These are phyloP conservation scores for Callipepla californica DNA, from an alignment of 2,113 vertebrate species.

Conservation along the genomic window DNA sequence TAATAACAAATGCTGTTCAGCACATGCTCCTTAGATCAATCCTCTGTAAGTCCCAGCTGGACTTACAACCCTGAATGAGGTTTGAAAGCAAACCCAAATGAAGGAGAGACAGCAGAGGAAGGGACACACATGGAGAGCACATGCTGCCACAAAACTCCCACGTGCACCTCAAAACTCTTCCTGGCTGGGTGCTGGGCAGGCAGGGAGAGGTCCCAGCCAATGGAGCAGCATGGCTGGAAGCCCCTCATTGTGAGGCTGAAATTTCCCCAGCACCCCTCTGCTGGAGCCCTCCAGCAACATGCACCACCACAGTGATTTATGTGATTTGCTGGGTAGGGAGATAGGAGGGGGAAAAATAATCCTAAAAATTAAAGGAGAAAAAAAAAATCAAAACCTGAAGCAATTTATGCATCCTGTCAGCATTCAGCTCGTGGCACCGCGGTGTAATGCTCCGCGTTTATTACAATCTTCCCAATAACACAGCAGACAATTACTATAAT, in stretches of 20 bases:
- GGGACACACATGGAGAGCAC: fast-evolving
- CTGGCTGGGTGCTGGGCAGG: not conserved
- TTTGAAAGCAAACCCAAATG: fast-evolving
- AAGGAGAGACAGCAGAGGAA: not conserved
- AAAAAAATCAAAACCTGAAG: not conserved
- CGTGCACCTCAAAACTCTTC: fast-evolving
- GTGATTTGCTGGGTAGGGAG: not conserved
- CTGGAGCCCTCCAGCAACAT: not conserved
- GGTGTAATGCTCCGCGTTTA: conserved; percentile 40
- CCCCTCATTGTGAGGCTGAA: not conserved
- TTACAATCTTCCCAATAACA: conserved; percentile 75
- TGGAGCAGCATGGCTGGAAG: not conserved
- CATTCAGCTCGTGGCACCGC: not conserved
- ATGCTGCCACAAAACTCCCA: not conserved
- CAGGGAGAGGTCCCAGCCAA: not conserved
- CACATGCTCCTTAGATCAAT: not conserved
- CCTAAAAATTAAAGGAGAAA: not conserved
- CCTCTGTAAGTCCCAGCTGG: not conserved
- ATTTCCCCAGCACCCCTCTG: not conserved
- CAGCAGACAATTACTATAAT: conserved; percentile 77
- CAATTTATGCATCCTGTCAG: conserved; percentile 55
- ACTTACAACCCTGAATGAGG: not conserved
- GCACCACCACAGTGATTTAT: not conserved
- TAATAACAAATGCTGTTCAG: not conserved
- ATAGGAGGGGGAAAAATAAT: not conserved